Base-by-base conservation (phyloP, 2,113 vertebrate species). In the Acrocephalus kingi region DNA sequence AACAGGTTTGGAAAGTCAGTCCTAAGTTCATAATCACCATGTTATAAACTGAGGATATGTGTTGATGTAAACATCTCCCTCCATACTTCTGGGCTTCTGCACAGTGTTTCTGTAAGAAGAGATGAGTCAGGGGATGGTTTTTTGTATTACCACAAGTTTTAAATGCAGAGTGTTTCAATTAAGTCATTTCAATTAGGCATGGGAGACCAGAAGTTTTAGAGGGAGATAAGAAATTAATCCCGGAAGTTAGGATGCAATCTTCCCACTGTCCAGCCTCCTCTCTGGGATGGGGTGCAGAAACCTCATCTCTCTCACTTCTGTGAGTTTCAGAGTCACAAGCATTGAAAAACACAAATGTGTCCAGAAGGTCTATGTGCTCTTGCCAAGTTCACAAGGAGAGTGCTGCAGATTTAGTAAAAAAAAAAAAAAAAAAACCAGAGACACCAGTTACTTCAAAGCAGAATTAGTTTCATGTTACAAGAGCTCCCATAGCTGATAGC, bases 11-110 rank as follows among this genome's bases (percentile, higher is more conserved):
- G 55, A 83, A 94, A 93, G 41, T 66, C 71, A 73, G 46, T 72
- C 48, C 35, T 52, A 83, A 73, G 30, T 71, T 93, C 0, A 11
- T 58, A 76, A 8, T 89, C 84, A 56, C n/a, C 1, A 1, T 64
- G 37, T 88, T 90, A 46, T 90, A 94, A 94, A 91, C 81, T 56
- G 78, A 82, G 66, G 69, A 48, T 94, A 68, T 89, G 64, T 92
- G 62, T 41, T 68, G 51, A 39, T 68, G 41, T 93, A 91, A 94
- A 95, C 62, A 56, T 69, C 37, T 89, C 54, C 39, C 16, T 87
- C 41, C 7, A 0, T 35, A 72, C 3, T 82, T 91, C 28, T 72
- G 83, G 37, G 18, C 6, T 79, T 90, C 54, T 83, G 81, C 59
- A 27, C 0, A 7, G 20, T 75, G 9, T 82, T 93, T 78, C 77